Evolutionary conservation across 2,888 invertebrate genomes (phyloP).

Genomic region (Timema cristinae): DNA sequence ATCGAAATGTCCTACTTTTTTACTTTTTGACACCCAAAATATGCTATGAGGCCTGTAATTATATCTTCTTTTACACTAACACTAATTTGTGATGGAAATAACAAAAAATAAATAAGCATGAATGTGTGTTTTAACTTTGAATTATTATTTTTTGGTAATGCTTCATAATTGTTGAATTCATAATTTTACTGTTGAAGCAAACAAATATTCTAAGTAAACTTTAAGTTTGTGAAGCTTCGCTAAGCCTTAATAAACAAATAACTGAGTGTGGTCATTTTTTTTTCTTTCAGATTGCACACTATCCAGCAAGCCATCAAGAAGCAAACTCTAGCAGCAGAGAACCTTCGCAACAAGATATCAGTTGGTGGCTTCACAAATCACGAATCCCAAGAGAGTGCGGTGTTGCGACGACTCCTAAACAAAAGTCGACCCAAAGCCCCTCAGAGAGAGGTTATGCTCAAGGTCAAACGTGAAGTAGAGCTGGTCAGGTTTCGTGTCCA

Average conservation of each 20-base stretch:
- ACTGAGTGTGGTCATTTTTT: not conserved
- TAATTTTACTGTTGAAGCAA: not conserved
- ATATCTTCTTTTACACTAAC: no score
- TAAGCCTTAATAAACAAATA: no score
- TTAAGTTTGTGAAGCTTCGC: no score
- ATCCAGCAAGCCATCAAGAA: slow-evolving; percentile 70
- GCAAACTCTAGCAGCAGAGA: slow-evolving; percentile 55
- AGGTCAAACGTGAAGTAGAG: slow-evolving; percentile 66
- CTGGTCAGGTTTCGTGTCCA: slow-evolving; percentile 63
- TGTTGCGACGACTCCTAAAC: slow-evolving; percentile 37
- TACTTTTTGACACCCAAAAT: no score
- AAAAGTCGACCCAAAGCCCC: slow-evolving; percentile 33
- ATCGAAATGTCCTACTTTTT: no score
- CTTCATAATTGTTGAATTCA: slow-evolving; percentile 11
- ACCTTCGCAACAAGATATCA: slow-evolving; percentile 46
- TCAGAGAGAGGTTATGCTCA: slow-evolving; percentile 55
- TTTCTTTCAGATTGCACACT: slow-evolving; percentile 52
- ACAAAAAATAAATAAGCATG: no score
- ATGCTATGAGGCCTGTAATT: no score
- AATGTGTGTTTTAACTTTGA: no score
- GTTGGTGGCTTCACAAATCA: slow-evolving; percentile 42
- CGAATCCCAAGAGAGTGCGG: slow-evolving; percentile 32
- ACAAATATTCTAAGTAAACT: no score
- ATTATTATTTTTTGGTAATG: not conserved
- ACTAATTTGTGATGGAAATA: no score